Base-by-base conservation (phyloP, 2,888 invertebrate genomes). In the Conus canariensis region DNA sequence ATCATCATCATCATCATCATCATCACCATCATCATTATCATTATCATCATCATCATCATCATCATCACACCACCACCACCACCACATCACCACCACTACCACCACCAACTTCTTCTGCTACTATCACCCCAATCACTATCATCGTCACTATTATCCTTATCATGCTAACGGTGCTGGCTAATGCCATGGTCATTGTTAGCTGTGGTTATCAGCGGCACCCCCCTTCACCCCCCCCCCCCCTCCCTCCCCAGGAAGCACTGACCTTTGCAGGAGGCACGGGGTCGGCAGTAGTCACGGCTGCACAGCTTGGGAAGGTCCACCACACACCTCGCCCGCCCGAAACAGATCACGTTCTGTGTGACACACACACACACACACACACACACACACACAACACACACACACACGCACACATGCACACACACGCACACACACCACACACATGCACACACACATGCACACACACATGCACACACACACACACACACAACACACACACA, bases 351-450 rank as follows among this genome's bases (percentile, higher is more conserved):
- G 70, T 70, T 70, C 70, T 70, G 70, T 64, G 10, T 10, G 19
- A 70, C 70, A 22, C 70, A 70, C 70, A 70, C 70, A 70, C 70
- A 70, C 70, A 70, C 70, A 70, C 70, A 70, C 70, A 70, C 70
- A 70, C 70, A 70, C 70, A 70, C 70, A n/a, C 85, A 85, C 85
- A 58, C 58, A 58, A 45, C 58, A 56, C 22, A 22, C 58, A 7
- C 83, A 56, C 8, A 58, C 56, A 19, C 56, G 1, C 56, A 56
- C 83, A 83, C 58, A 22, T 30, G 30, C 56, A 83, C 3, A 56
- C 58, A 30, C 80, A 45, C 80, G 45, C 80, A 22, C 70, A 45
- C 2, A 2, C 30, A 80, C 80, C 80, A 80, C 80, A 45, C 80
- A 80, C 30, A 80, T 9, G 9, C 80, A 80, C 80, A 45, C 80